phyloP scores from a whole-genome alignment of 1,140 invertebrate species.

The Pseudachorutes palmiensis region DNA sequence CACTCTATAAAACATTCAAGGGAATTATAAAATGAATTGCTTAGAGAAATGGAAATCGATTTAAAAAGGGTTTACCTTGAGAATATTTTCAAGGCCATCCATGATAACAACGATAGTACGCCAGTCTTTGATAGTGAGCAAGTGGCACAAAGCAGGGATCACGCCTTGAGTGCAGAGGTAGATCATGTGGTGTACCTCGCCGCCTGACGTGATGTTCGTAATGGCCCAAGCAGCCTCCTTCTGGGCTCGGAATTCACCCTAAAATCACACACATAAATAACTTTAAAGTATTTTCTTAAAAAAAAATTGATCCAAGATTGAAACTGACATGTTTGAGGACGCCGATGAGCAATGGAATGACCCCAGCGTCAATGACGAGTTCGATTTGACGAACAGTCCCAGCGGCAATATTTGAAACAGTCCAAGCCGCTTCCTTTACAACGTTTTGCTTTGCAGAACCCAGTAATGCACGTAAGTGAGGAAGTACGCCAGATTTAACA shows the following conservation, averaged over 20 bases:
- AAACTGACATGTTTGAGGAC: slow-evolving; percentile 54
- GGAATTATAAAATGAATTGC: not conserved
- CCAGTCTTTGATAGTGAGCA: slow-evolving; percentile 50
- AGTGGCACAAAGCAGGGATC: slow-evolving; percentile 47
- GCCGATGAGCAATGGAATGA: slow-evolving; percentile 60
- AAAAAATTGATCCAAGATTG: no score
- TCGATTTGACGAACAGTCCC: slow-evolving; percentile 68
- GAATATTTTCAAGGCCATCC: slow-evolving; percentile 57
- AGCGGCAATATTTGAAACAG: slow-evolving; percentile 71
- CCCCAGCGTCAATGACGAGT: slow-evolving; percentile 58
- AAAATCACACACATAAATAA: no score
- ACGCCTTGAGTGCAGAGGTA: slow-evolving; percentile 52
- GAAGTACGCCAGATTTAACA: slow-evolving; percentile 67
- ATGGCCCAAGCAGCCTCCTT: slow-evolving; percentile 75
- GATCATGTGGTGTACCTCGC: slow-evolving; percentile 58
- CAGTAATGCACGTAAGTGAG: slow-evolving; percentile 61
- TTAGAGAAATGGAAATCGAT: not conserved
- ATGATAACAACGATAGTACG: slow-evolving; percentile 54
- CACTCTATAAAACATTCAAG: slow-evolving; percentile 41
- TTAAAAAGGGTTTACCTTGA: slow-evolving; percentile 42
- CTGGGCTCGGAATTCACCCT: slow-evolving; percentile 68
- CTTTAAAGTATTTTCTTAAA: no score
- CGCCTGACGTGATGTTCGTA: slow-evolving; percentile 70
- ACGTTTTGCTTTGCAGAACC: slow-evolving; percentile 65
- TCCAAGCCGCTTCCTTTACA: slow-evolving; percentile 78